Evolutionary conservation across 2,113 vertebrate genomes (phyloP), one percentile per base, ranked within the genome.

Genomic region (Psophia crepitans): DNA sequence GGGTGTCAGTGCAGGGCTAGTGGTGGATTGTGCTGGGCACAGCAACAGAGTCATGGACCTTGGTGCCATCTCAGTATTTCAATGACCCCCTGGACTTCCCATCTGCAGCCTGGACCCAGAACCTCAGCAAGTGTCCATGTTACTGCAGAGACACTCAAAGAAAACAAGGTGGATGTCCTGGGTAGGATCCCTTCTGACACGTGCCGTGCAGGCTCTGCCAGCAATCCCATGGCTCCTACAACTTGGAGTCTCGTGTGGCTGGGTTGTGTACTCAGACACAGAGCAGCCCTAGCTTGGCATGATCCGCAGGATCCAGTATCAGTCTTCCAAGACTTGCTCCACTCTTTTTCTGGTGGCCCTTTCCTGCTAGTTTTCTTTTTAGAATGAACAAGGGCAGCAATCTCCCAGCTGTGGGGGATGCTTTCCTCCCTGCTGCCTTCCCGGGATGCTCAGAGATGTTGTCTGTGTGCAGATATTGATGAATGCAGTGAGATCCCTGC

Each of bases 401-500:
- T 43, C 32, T 27, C 65, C n/a, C 24, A 8, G 66, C 14, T 8
- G 1, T 5, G 14, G 66, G 71, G 22, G 24, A 13, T 11, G 54
- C 21, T 68, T 27, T 24, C 64, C 64, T 57, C 26, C 35, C 37
- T 30, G 24, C 43, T 46, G 22, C 44, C 43, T 33, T 49, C n/a
- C 46, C 0, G 0, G 35, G 53, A 21, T 51, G 48, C 61, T 89
- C 48, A 79, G 20, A 24, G 8, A 2, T 28, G 39, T 39, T 51
- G 13, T 85, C 66, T 43, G 10, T 75, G 35, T 39, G 32, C 98
- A 99, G 99, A 99, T 97, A 99, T 99, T 3, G 99, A 99, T 2
- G 99, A 99, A 95, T 99, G 99, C 92, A 98, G 98, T 2, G 99
- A 99, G 98, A 99, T 99, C 84, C 98, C 99, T 0, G 98, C 98